Conservation (phyloP, 2,797 vertebrate species). For the Avahi laniger region DNA sequence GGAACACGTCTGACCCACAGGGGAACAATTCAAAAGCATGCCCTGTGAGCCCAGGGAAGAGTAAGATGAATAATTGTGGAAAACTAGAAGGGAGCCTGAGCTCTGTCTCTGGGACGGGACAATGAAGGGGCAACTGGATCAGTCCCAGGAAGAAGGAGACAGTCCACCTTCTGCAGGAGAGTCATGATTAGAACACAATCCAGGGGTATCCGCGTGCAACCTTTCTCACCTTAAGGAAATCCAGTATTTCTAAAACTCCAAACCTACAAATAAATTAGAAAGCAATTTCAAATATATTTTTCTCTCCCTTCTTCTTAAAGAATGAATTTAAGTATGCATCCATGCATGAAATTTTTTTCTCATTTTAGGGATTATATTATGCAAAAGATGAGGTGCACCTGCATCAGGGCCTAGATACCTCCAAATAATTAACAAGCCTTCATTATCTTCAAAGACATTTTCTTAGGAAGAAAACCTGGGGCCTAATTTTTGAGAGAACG, state of each 20-base stretch:
- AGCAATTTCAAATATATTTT: background rate
- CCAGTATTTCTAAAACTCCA: background rate
- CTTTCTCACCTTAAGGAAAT: background rate
- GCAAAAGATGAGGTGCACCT: background rate
- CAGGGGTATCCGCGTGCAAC: background rate
- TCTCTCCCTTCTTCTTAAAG: background rate
- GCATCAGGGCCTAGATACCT: background rate
- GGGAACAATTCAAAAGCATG: background rate
- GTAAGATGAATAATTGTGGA: background rate
- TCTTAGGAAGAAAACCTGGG: background rate
- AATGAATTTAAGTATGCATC: background rate
- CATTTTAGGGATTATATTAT: background rate
- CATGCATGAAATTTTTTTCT: background rate
- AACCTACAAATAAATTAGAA: background rate
- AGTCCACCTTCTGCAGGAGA: accelerated
- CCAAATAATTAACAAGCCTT: background rate
- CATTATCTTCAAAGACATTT: background rate
- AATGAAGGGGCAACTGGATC: background rate
- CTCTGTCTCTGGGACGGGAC: background rate
- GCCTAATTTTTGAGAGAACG: background rate
- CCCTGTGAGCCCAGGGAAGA: background rate
- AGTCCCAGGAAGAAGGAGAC: background rate
- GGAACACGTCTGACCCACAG: background rate
- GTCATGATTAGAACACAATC: background rate
- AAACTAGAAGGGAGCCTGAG: background rate